Base-by-base conservation (phyloP, 2,888 invertebrate genomes). In the Agonopterix heracliana region DNA sequence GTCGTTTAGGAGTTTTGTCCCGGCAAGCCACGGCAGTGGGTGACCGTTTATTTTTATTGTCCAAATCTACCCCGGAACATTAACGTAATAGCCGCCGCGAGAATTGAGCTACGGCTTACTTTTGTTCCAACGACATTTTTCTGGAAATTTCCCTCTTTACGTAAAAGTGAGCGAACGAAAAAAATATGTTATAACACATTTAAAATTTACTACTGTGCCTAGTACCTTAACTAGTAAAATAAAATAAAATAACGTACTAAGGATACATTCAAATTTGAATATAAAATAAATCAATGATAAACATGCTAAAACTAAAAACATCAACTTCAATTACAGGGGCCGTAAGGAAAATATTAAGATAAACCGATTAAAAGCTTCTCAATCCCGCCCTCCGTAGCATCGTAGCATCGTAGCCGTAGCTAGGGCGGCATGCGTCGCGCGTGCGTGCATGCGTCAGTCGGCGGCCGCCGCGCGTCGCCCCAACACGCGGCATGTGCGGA, bases 371-470 rank as follows among this genome's bases (percentile, higher is more conserved):
- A 41, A 50, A 49, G 47, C 49, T 46, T 38, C 38, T 38, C 38
- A 44, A 55, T 50, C 26, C 51, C 61, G 58, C 54, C 59, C 61
- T 50, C 46, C 69, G 78, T 76, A 73, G 77, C 69, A 51, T 47
- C 66, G 75, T 71, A 66, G 68, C 62, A 57, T 62, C 71, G 57
- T 61, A 59, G 26, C 57, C 59, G 63, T 47, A 47, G 52, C 44
- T 38, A 12, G 64, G 54, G 53, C 48, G 56, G 49, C 50, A 55
- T 13, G 41, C 41, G 41, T 9, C 41, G 60, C 57, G 64, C 71
- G 78, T 75, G 77, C 81, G 79, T 79, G 86, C 84, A 81, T 80
- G 77, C 80, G 83, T 76, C 74, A 79, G 81, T 81, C 75, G 81
- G 80, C 77, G 74, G 68, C 67, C 68, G 78, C 72, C 77, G 80